Evolutionary conservation across 2,797 vertebrate species (phyloP).

Genomic region (Sphenopsis melanotis): DNA sequence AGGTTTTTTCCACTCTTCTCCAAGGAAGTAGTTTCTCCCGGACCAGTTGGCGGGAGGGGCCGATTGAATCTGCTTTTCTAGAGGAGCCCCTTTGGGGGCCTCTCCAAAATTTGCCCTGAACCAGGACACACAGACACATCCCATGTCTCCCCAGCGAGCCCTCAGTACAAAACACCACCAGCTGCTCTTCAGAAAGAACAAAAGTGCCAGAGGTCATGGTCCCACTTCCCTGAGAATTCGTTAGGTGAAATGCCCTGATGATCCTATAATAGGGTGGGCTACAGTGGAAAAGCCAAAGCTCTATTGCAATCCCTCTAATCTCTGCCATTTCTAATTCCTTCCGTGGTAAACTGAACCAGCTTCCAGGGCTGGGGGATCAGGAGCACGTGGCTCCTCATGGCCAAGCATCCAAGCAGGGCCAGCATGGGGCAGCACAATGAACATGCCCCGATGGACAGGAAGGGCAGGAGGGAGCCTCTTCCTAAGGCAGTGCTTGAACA

Average conservation of each 20-base stretch:
- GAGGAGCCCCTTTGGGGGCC: no score
- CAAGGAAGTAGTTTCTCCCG: no score
- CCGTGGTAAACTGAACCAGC: rapidly evolving
- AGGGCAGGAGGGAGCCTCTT: background rate
- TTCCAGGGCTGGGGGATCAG: background rate
- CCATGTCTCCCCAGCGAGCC: background rate
- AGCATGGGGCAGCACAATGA: background rate
- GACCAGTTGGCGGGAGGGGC: rapidly evolving
- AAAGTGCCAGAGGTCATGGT: background rate
- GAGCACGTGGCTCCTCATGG: rapidly evolving
- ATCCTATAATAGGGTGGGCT: rapidly evolving
- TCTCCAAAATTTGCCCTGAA: no score
- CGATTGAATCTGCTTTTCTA: no score
- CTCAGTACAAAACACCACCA: background rate
- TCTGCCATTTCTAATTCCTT: background rate
- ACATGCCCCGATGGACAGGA: background rate
- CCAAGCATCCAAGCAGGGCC: background rate
- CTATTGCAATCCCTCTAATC: background rate
- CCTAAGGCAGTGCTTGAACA: background rate
- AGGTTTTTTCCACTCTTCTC: no score
- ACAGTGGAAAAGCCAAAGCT: background rate
- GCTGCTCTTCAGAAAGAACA: background rate
- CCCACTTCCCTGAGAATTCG: background rate
- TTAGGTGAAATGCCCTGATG: background rate
- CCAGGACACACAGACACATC: background rate